These are phyloP conservation scores for Osmerus eperlanus DNA, from an alignment of 2,113 vertebrate species.

Conservation along the genomic window DNA sequence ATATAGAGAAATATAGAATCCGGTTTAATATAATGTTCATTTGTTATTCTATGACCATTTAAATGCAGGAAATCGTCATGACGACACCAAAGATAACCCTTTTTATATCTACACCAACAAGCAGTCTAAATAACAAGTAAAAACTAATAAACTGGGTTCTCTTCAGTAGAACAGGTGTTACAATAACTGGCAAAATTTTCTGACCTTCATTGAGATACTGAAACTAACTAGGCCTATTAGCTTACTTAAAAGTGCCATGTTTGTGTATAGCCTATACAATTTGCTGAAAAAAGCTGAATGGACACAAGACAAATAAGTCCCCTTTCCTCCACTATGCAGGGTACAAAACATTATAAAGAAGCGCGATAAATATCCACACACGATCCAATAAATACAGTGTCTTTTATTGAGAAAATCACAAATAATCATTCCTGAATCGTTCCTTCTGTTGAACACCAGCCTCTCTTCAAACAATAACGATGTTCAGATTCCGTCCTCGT, in stretches of 20 bases:
- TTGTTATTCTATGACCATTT: constrained; percentile 2
- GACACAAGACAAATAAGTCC: constrained; percentile 46
- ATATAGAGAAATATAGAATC: constrained; percentile 9
- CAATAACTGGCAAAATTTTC: not conserved
- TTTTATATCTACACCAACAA: constrained; percentile 24
- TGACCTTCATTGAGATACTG: not conserved
- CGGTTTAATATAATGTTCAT: constrained; percentile 12
- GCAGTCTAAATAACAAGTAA: constrained; percentile 8
- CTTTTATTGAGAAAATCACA: constrained; percentile 38
- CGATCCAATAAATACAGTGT: constrained; percentile 68
- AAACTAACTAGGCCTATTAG: not conserved
- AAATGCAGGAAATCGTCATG: constrained; percentile 1
- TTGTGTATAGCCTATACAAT: constrained; percentile 33
- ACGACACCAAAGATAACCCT: constrained; percentile 35
- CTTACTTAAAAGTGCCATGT: constrained; percentile 62
- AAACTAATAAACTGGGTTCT: not conserved
- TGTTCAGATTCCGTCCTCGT: constrained; percentile 4
- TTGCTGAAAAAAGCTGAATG: constrained; percentile 12
- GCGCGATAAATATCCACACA: constrained; percentile 70
- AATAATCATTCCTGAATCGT: constrained; percentile 25
- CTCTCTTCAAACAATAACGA: not conserved
- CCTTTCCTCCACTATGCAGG: constrained; percentile 42
- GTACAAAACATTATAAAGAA: constrained; percentile 62
- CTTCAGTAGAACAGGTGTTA: not conserved
- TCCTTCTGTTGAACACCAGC: constrained; percentile 4